These are phyloP conservation scores for Lycophotia porphyrea DNA, from an alignment of 2,888 invertebrate genomes.

Conservation along the genomic window DNA sequence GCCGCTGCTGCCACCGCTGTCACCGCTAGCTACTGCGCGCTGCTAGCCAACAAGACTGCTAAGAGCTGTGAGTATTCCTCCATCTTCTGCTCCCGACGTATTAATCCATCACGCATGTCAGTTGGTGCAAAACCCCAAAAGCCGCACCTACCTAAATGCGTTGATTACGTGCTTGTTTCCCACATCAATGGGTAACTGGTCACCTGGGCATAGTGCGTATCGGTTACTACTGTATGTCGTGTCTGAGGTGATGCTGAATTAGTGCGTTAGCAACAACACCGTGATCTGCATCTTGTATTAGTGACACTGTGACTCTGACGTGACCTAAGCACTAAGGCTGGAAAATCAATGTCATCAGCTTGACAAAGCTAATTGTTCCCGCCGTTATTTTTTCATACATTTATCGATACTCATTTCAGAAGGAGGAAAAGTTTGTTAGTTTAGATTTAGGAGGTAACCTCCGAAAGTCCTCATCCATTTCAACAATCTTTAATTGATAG, in stretches of 20 bases:
- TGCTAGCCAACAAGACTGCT: background rate
- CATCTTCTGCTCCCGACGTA: background rate
- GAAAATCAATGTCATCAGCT: too few species aligned
- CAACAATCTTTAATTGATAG: background rate
- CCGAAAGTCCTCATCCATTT: background rate
- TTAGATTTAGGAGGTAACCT: background rate
- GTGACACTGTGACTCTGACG: background rate
- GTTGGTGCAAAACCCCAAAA: background rate
- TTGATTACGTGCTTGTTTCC: background rate
- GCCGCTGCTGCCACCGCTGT: background rate
- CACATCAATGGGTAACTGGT: background rate
- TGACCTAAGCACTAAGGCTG: too few species aligned
- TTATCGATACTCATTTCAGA: background rate
- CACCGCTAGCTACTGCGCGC: background rate
- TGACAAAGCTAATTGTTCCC: background rate
- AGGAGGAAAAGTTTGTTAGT: background rate
- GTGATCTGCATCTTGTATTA: background rate
- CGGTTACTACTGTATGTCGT: background rate
- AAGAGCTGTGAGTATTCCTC: conserved; percentile 4
- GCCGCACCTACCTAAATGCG: background rate
- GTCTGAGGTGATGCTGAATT: too few species aligned
- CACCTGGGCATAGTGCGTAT: background rate
- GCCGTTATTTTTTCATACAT: background rate
- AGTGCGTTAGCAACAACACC: background rate
- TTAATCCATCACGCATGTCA: background rate